These are phyloP conservation scores for Gnathonemus longibarbis DNA, from an alignment of 2,113 vertebrate species.

Conservation along the genomic window DNA sequence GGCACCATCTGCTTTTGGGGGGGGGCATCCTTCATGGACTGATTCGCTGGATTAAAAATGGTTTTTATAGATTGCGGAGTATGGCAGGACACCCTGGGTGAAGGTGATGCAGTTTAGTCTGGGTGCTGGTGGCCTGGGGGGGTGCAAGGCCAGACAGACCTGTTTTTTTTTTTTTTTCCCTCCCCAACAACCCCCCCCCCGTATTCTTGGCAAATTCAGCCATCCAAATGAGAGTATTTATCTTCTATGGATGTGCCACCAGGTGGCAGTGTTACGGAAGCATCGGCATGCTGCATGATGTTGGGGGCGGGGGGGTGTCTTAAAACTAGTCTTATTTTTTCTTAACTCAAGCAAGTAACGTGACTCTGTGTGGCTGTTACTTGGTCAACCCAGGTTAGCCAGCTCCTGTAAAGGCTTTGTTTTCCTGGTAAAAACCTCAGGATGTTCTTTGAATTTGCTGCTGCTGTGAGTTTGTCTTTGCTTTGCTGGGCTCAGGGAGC, in stretches of 20 bases:
- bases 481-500: not conserved
- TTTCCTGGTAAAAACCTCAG: not conserved
- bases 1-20: not conserved
- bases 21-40: not conserved
- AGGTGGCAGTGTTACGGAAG: conserved; percentile 5
- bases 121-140: not conserved
- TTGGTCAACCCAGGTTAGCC: not conserved
- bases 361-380: not conserved
- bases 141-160: not conserved
- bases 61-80: not conserved
- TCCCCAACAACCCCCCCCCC: too few relatives aligned
- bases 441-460: not conserved
- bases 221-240: too few relatives aligned
- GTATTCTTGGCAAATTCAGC: not conserved
- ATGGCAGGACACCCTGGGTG: not conserved
- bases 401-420: not conserved
- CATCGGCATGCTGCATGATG: not conserved
- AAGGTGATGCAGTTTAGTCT: not conserved
- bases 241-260: not conserved
- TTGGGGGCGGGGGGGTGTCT: not conserved
- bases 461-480: not conserved
- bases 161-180: too few relatives aligned
- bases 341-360: not conserved
- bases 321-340: not conserved
- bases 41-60: not conserved